Percentiles rank a stretch among this genome's conserved stretches.
phyloP scores from a whole-genome alignment of 2,888 invertebrate species.

The Oegoconia quadripuncta region DNA sequence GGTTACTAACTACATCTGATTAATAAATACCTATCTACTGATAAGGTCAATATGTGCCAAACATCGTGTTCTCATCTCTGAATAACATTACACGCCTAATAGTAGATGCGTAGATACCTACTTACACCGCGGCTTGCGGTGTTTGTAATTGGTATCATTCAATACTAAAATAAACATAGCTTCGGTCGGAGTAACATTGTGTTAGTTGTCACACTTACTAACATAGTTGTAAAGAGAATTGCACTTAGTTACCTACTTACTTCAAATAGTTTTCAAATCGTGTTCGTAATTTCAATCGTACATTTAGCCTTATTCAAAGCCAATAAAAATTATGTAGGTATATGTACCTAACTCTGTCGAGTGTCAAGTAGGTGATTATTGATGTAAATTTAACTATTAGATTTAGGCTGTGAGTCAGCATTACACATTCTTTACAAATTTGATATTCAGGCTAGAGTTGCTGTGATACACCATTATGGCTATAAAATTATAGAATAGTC shows the following conservation, averaged over 20 bases:
- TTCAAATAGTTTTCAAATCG: conserved; percentile 55
- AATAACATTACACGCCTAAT: too few species aligned
- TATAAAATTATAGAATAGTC: conserved; percentile 64
- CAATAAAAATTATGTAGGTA: conserved; percentile 27
- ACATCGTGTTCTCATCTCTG: conserved; percentile 37
- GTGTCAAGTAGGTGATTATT: conserved; percentile 52
- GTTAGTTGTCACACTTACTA: conserved; percentile 51
- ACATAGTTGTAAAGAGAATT: conserved; percentile 41
- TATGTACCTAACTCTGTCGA: conserved; percentile 37
- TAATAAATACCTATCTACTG: not conserved
- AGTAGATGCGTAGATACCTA: too few species aligned
- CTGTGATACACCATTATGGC: conserved; percentile 77
- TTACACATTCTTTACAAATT: conserved; percentile 68
- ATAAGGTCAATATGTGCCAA: conserved; percentile 47
- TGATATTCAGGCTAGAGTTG: conserved; percentile 76
- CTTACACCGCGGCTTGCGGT: conserved; percentile 16
- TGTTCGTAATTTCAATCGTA: conserved; percentile 60
- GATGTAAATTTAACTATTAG: conserved; percentile 61
- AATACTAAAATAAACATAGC: conserved; percentile 37
- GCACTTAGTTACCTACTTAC: conserved; percentile 49
- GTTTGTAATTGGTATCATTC: conserved; percentile 21
- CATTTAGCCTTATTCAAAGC: conserved; percentile 50
- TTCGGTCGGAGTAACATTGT: conserved; percentile 42
- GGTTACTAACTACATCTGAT: not conserved
- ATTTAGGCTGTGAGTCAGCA: conserved; percentile 74